Evolutionary conservation across 2,888 invertebrate genomes (phyloP).

Genomic region (Schrankia costaestrigalis): DNA sequence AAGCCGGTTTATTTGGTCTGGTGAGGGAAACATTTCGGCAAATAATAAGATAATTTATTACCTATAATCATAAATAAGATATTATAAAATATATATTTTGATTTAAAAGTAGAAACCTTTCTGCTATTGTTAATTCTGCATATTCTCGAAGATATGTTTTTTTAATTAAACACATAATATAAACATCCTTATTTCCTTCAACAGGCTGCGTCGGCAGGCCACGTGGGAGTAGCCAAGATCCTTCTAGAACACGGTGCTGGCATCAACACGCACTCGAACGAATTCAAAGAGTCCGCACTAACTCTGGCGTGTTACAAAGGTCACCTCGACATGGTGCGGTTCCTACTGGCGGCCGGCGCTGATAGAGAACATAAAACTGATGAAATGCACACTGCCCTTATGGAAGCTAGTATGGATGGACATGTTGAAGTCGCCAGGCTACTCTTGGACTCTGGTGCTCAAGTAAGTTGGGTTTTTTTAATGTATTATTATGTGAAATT

Average conservation of each 20-base stretch:
- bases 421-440: conserved; percentile 98
- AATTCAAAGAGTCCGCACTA: conserved; percentile 98
- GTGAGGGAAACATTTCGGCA: not conserved
- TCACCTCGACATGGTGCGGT: conserved; percentile 98
- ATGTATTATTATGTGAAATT: not conserved
- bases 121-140: no score
- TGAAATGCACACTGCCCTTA: conserved; percentile 99
- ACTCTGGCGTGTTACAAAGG: conserved; percentile 97
- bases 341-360: conserved; percentile 96
- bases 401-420: conserved; percentile 99
- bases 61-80: no score
- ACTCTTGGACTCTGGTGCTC: conserved; percentile 97
- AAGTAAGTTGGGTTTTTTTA: conserved; percentile 69
- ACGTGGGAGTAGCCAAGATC: conserved; percentile 95
- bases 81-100: no score
- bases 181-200: not conserved
- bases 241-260: conserved; percentile 96
- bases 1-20: no score
- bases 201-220: conserved; percentile 95
- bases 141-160: not conserved
- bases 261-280: conserved; percentile 99
- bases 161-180: not conserved
- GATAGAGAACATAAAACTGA: conserved; percentile 99
- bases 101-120: no score
- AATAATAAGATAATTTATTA: no score